A percentile compares a stretch with the other conserved stretches of the same genome.
Evolutionary conservation across 2,888 invertebrate genomes (phyloP).

Genomic region (Tipula helvola): DNA sequence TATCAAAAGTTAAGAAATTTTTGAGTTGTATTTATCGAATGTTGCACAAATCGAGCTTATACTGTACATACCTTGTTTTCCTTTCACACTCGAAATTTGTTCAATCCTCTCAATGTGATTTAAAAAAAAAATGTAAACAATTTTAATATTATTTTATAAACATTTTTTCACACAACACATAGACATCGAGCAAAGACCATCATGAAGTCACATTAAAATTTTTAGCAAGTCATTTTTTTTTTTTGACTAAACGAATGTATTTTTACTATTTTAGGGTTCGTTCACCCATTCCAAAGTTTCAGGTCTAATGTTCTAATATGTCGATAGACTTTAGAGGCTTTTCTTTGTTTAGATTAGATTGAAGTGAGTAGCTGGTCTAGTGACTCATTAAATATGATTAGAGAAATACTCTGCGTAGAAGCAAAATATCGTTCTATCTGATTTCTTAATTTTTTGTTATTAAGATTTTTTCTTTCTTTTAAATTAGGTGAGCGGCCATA

Average conservation of each 20-base stretch:
- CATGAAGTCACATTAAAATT: neutral
- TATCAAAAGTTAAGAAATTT: too few relatives aligned
- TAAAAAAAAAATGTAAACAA: too few relatives aligned
- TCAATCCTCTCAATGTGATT: too few relatives aligned
- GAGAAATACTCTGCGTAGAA: neutral
- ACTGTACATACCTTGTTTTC: too few relatives aligned
- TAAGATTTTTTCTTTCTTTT: neutral
- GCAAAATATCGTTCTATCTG: neutral
- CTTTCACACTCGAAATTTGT: too few relatives aligned
- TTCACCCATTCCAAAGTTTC: neutral
- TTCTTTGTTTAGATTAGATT: too few relatives aligned
- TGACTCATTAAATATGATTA: neutral
- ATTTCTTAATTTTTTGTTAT: neutral
- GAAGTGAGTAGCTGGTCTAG: too few relatives aligned
- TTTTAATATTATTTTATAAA: too few relatives aligned
- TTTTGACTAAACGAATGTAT: neutral
- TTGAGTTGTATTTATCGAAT: too few relatives aligned
- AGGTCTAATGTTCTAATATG: neutral
- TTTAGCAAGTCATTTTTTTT: neutral
- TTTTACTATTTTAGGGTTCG: neutral
- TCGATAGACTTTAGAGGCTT: neutral
- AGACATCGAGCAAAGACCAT: neutral
- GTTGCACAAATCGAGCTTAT: too few relatives aligned
- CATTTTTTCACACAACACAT: too few relatives aligned
- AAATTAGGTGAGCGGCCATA: conserved; percentile 59